These are phyloP conservation scores for Chrysopilus asiliformis DNA, from an alignment of 2,888 invertebrate species.

Conservation along the genomic window DNA sequence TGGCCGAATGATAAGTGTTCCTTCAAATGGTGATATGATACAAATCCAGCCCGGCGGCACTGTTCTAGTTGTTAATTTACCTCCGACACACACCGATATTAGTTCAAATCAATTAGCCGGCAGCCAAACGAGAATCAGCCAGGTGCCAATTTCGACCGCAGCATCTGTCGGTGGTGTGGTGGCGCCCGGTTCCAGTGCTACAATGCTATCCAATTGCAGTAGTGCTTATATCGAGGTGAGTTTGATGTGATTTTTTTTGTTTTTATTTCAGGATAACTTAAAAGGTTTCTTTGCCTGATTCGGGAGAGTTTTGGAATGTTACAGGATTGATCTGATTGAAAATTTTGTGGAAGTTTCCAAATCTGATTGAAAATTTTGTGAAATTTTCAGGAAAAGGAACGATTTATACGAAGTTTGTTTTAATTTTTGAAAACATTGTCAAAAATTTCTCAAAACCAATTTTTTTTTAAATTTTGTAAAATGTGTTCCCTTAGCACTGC, in stretches of 20 bases:
- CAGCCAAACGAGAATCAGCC: conserved; percentile 13
- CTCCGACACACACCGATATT: conserved; percentile 42
- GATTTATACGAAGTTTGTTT: too few species aligned
- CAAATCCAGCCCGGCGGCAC: conserved; percentile 57
- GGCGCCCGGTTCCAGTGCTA: conserved; percentile 32
- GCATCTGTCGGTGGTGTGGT: conserved; percentile 17
- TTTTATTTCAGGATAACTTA: too few species aligned
- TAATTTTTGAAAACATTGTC: too few species aligned
- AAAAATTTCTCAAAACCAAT: too few species aligned
- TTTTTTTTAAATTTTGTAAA: too few species aligned
- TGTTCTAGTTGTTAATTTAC: conserved; percentile 68
- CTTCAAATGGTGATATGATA: conserved; percentile 42
- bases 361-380: too few species aligned
- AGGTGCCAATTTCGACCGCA: conserved; percentile 21
- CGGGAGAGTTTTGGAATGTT: too few species aligned
- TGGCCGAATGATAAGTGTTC: conserved; percentile 38
- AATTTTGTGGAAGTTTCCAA: too few species aligned
- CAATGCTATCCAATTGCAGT: conserved; percentile 41
- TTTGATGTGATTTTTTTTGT: conserved; percentile 6
- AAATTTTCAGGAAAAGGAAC: too few species aligned
- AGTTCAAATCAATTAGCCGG: conserved; percentile 8
- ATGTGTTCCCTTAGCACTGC: too few species aligned
- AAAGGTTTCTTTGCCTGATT: too few species aligned
- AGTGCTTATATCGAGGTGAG: conserved; percentile 44
- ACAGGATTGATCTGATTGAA: too few species aligned